Percentiles rank a stretch among this genome's conserved stretches.
phyloP scores from a whole-genome alignment of 2,888 invertebrate genomes.

The Pammene fasciana region DNA sequence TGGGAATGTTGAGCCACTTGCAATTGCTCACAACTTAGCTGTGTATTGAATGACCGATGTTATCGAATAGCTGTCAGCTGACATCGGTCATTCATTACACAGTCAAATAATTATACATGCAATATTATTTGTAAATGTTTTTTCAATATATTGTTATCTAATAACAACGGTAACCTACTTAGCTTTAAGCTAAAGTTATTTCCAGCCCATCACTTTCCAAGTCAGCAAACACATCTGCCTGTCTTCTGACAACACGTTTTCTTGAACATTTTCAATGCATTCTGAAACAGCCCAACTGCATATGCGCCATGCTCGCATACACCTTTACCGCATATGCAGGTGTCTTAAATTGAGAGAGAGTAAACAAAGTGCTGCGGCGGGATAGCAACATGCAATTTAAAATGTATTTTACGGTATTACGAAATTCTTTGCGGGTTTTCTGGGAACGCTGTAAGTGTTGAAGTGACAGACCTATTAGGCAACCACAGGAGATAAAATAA shows the following conservation, averaged over 20 bases:
- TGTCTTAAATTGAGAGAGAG: slow-evolving; percentile 22
- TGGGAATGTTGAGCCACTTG: too few species aligned
- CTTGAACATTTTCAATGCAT: not conserved
- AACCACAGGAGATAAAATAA: too few species aligned
- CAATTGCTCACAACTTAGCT: too few species aligned
- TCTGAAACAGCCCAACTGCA: not conserved
- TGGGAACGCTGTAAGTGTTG: not conserved
- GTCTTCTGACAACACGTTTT: slow-evolving; percentile 15
- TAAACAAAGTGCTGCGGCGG: slow-evolving; percentile 15
- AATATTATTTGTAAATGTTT: too few species aligned
- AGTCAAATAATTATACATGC: too few species aligned
- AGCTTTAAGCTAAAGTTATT: not conserved
- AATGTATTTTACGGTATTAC: slow-evolving; percentile 12
- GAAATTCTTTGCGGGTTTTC: slow-evolving; percentile 4
- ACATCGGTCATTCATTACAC: too few species aligned
- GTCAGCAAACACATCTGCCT: not conserved
- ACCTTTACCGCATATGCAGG: not conserved
- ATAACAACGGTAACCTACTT: too few species aligned
- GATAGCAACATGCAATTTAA: slow-evolving; percentile 25
- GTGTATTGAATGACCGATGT: too few species aligned
- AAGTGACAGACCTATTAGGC: slow-evolving; percentile 14
- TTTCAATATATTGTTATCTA: too few species aligned
- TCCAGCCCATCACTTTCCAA: slow-evolving; percentile 3
- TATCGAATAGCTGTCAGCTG: too few species aligned
- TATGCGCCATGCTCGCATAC: not conserved